phyloP scores from a whole-genome alignment of 1,140 invertebrate genomes.

The Zaprionus lachaisei region DNA sequence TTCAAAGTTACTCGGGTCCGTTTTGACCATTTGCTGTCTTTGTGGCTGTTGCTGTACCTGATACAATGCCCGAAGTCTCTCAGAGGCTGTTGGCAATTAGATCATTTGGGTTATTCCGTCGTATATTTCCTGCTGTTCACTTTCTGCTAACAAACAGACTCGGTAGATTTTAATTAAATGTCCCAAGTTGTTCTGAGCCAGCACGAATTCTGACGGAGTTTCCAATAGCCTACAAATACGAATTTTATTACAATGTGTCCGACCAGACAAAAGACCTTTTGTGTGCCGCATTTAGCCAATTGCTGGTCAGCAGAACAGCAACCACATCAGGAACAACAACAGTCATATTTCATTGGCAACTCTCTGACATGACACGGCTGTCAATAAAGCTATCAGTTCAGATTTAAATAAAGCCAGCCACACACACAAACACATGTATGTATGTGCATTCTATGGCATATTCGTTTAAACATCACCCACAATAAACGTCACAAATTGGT shows the following conservation, averaged over 20 bases:
- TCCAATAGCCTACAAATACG: constrained; percentile 56
- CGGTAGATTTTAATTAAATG: constrained; percentile 79
- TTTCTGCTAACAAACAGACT: constrained; percentile 53
- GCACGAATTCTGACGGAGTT: constrained; percentile 66
- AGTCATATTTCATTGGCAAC: constrained; percentile 72
- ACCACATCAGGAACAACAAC: constrained; percentile 2
- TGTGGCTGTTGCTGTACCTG: constrained; percentile 1
- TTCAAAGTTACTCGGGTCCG: constrained; percentile 48
- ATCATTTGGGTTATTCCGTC: constrained; percentile 77
- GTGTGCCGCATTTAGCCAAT: constrained; percentile 50
- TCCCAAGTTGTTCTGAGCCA: constrained; percentile 45
- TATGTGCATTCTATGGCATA: constrained; percentile 33
- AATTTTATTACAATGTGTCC: constrained; percentile 44
- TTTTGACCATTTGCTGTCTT: constrained; percentile 18
- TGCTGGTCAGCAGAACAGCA: constrained; percentile 28
- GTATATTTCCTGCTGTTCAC: constrained; percentile 70
- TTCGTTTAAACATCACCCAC: constrained; percentile 47
- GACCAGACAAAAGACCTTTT: constrained; percentile 68
- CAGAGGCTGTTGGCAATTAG: constrained; percentile 66
- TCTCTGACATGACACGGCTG: constrained; percentile 68
- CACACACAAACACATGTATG: constrained; percentile 6
- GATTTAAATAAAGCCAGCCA: constrained; percentile 57
- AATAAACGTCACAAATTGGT: constrained; percentile 78
- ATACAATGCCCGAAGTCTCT: constrained; percentile 59
- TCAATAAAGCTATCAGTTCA: constrained; percentile 70